Conservation (phyloP, 2,113 vertebrate species). For the Aphyosemion australe region DNA sequence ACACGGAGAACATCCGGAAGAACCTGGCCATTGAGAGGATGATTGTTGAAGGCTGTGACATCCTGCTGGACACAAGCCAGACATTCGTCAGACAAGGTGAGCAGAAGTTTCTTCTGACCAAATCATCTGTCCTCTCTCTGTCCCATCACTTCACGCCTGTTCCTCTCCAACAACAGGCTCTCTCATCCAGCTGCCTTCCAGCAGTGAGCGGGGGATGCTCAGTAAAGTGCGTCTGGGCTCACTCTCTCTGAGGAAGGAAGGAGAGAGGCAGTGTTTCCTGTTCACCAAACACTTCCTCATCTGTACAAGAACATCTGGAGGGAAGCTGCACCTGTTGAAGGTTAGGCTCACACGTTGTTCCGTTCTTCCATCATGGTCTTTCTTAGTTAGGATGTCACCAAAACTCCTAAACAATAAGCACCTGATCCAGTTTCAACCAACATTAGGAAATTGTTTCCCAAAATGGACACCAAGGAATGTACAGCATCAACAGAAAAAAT, state of each 20-base stretch:
- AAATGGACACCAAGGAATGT: no score
- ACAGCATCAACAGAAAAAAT: no score
- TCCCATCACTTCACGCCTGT: neutral
- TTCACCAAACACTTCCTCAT: slow-evolving; percentile 97
- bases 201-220: slow-evolving; percentile 92
- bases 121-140: neutral
- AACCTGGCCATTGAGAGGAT: slow-evolving; percentile 97
- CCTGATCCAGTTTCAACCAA: no score
- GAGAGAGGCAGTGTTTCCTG: slow-evolving; percentile 93
- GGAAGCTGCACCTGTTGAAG: slow-evolving; percentile 96
- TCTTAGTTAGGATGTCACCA: no score
- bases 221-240: slow-evolving; percentile 95
- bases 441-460: no score
- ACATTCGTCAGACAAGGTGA: slow-evolving; percentile 97
- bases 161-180: slow-evolving; percentile 80
- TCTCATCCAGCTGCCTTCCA: slow-evolving; percentile 93
- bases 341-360: slow-evolving; percentile 63
- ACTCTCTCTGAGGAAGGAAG: slow-evolving; percentile 91
- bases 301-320: slow-evolving; percentile 93
- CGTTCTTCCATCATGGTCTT: no score
- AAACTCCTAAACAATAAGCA: no score
- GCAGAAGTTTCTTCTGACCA: slow-evolving; percentile 3
- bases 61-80: slow-evolving; percentile 94
- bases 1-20: slow-evolving; percentile 98
- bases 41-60: slow-evolving; percentile 95